These are phyloP conservation scores for Alloscopus bannaensis DNA, from an alignment of 2,888 invertebrate genomes.

Conservation along the genomic window DNA sequence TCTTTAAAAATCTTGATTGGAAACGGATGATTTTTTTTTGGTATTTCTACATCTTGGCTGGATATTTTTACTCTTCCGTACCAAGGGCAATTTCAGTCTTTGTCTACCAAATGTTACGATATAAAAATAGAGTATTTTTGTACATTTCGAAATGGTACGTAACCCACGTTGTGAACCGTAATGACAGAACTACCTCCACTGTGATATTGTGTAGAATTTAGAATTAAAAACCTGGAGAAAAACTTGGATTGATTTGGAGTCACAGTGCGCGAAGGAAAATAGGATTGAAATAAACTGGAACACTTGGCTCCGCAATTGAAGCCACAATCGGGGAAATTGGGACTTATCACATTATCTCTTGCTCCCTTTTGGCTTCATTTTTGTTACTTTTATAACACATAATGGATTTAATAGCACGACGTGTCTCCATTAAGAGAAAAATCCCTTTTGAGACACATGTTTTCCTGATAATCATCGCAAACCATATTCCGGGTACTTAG, in stretches of 20 bases:
- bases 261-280: background rate
- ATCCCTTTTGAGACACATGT: background rate
- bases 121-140: slow-evolving; percentile 34
- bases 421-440: slow-evolving; percentile 49
- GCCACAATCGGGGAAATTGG: background rate
- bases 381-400: slow-evolving; percentile 23
- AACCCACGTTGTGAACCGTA: slow-evolving; percentile 53
- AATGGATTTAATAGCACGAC: slow-evolving; percentile 60
- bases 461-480: slow-evolving; percentile 14
- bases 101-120: slow-evolving; percentile 41
- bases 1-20: slow-evolving; percentile 50
- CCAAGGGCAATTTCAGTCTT: too few relatives aligned
- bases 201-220: slow-evolving; percentile 42
- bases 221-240: background rate
- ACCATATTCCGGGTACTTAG: slow-evolving; percentile 33
- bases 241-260: slow-evolving; percentile 19
- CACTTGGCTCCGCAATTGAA: slow-evolving; percentile 19
- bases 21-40: slow-evolving; percentile 50
- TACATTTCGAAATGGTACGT: slow-evolving; percentile 34
- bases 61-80: too few relatives aligned
- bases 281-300: slow-evolving; percentile 18
- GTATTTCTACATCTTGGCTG: slow-evolving; percentile 34
- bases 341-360: slow-evolving; percentile 1
- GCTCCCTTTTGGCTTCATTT: slow-evolving; percentile 54
- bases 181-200: slow-evolving; percentile 21